Evolutionary conservation across 1,140 invertebrate genomes (phyloP), one percentile per base, ranked within the genome.

Genomic region (Ostrea denselamellosa): DNA sequence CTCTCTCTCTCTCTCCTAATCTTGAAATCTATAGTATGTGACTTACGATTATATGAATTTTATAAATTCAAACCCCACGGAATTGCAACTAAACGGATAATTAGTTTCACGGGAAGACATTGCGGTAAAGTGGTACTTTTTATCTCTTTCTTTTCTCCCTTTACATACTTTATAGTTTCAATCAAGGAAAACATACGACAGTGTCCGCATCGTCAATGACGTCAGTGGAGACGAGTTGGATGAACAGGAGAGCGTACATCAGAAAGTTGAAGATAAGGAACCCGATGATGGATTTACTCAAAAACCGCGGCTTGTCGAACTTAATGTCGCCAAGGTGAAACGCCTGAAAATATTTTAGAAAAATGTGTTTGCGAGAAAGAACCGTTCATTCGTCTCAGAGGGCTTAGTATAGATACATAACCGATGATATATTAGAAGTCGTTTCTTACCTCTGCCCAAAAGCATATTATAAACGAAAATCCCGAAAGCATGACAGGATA

Each of bases 231-330:
- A 97, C 95, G 71, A 98, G 96, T 94, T 98, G 97, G 14, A 97
- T 97, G 7, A 97, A 94, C 68, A 98, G 96, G 34, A 99, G 95
- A 52, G 97, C 97, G 95, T 98, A 99, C 71, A 96, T 97, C 91
- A 99, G 97, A 85, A 98, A 95, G 94, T 98, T 99, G 95, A 98
- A 98, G 2, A 97, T 96, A 22, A 98, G 96, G 93, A 99, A 99
- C 44, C 97, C 98, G n/a, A 98, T 95, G 93, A 98, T 98, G 56
- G 98, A 98, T 95, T 99, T 99, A 62, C 97, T 98, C 51, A 99
- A 96, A 95, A 99, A 98, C 12, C 93, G 89, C 56, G 97, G 97
- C 89, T 97, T 97, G 92, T 98, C 97, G 96, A 97, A 98, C 71
- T 97, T 96, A 87, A 98, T 97, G 92, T 98, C 97, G 91, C 96